Percentiles rank a stretch among this genome's conserved stretches.
These are phyloP conservation scores for Scelioninae gen. 2 DNA, from an alignment of 2,888 invertebrate genomes.

Conservation along the genomic window DNA sequence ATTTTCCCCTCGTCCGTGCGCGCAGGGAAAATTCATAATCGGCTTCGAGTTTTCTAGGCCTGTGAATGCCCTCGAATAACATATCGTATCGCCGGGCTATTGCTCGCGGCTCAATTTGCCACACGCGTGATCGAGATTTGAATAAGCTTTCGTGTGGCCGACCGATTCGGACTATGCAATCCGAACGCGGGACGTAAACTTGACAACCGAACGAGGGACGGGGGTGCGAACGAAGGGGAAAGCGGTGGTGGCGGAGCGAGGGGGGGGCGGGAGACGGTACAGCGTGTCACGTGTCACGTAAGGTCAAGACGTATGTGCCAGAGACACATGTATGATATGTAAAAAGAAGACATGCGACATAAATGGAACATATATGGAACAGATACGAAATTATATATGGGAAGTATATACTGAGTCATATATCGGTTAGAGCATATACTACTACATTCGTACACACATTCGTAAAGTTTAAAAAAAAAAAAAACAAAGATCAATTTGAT, in stretches of 20 bases:
- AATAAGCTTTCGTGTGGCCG: slow-evolving; percentile 39
- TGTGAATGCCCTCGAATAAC: slow-evolving; percentile 50
- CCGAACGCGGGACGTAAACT: slow-evolving; percentile 7
- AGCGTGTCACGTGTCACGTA: no score
- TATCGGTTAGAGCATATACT: no score
- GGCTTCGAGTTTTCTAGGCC: slow-evolving; percentile 49
- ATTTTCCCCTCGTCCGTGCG: not conserved
- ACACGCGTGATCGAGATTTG: slow-evolving; percentile 49
- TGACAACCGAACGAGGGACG: not conserved
- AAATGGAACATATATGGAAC: no score
- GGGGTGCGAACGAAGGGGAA: not conserved
- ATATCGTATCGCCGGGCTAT: slow-evolving; percentile 37
- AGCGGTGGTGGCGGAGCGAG: not conserved
- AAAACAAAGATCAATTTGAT: no score
- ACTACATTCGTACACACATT: no score
- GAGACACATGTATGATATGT: no score
- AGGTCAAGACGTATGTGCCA: no score
- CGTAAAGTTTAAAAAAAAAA: no score
- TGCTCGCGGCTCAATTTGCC: slow-evolving; percentile 43
- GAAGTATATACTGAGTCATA: no score
- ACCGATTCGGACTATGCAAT: slow-evolving; percentile 28
- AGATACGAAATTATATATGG: no score
- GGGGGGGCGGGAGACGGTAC: not conserved
- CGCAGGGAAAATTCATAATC: slow-evolving; percentile 42
- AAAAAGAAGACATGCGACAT: no score